Percentiles rank a stretch among this genome's conserved stretches.
phyloP scores from a whole-genome alignment of 2,113 vertebrate genomes.

The Psittacula cyanocephala region DNA sequence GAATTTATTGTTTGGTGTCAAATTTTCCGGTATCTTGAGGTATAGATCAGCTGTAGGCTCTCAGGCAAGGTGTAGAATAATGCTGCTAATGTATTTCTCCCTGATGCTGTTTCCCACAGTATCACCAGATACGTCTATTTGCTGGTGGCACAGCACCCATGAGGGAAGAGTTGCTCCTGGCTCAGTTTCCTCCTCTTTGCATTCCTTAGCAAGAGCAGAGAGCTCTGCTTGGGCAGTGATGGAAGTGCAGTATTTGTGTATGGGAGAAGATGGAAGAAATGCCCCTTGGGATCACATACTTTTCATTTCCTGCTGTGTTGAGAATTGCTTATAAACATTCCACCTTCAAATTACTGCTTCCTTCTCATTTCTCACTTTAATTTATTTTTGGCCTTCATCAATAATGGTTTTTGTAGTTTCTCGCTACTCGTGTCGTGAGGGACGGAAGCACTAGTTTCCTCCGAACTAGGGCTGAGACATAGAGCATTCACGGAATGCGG shows the following conservation, averaged over 20 bases:
- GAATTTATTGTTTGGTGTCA: background rate
- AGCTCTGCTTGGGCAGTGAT: background rate
- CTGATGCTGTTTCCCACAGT: background rate
- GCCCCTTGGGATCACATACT: background rate
- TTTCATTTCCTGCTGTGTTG: background rate
- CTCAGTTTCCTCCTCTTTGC: rapidly evolving
- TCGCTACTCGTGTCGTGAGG: no score
- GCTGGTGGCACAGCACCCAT: background rate
- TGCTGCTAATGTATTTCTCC: background rate
- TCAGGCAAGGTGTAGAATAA: background rate
- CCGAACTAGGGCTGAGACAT: no score
- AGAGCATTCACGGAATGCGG: no score
- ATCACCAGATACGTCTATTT: background rate
- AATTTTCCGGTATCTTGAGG: background rate
- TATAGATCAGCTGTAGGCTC: background rate
- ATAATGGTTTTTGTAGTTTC: no score
- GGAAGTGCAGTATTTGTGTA: background rate
- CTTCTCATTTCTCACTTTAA: background rate
- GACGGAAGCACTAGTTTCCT: no score
- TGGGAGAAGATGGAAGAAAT: background rate
- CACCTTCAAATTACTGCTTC: background rate
- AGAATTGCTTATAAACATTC: background rate
- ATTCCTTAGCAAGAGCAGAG: background rate
- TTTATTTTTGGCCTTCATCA: background rate
- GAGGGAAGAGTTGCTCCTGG: background rate